A percentile compares a stretch with the other conserved stretches of the same genome.
Conservation (phyloP, 1,140 invertebrate species). For the Microvelia longipes region DNA sequence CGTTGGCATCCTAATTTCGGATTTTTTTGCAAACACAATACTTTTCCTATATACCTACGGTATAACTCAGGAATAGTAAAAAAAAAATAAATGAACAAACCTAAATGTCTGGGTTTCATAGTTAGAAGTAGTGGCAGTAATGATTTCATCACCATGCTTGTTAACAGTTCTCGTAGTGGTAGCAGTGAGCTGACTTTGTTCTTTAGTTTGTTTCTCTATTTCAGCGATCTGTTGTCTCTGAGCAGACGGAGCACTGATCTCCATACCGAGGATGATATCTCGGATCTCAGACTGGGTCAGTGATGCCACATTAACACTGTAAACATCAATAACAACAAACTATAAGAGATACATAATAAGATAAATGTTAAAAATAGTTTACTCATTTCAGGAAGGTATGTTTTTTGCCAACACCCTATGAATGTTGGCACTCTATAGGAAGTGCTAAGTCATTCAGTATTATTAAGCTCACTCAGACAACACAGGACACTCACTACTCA, state of each 20-base stretch:
- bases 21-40: too few relatives aligned
- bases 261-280: slow-evolving; percentile 99
- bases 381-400: too few relatives aligned
- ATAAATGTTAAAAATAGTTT: too few relatives aligned
- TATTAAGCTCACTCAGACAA: too few relatives aligned
- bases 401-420: too few relatives aligned
- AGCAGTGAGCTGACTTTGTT: slow-evolving; percentile 93
- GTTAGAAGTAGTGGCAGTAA: slow-evolving; percentile 95
- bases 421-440: too few relatives aligned
- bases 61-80: too few relatives aligned
- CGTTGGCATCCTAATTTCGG: too few relatives aligned
- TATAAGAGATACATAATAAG: too few relatives aligned
- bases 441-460: neutral
- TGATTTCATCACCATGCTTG: slow-evolving; percentile 99
- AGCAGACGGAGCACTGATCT: slow-evolving; percentile 95
- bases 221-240: slow-evolving; percentile 98
- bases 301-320: slow-evolving; percentile 89
- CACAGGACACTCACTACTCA: too few relatives aligned
- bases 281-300: slow-evolving; percentile 97
- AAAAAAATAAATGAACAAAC: too few relatives aligned
- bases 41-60: too few relatives aligned
- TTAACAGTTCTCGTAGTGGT: slow-evolving; percentile 97
- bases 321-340: slow-evolving; percentile 25
- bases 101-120: slow-evolving; percentile 94
- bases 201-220: slow-evolving; percentile 99